phyloP scores from a whole-genome alignment of 2,888 invertebrate species.

The Hypercompe scribonia region DNA sequence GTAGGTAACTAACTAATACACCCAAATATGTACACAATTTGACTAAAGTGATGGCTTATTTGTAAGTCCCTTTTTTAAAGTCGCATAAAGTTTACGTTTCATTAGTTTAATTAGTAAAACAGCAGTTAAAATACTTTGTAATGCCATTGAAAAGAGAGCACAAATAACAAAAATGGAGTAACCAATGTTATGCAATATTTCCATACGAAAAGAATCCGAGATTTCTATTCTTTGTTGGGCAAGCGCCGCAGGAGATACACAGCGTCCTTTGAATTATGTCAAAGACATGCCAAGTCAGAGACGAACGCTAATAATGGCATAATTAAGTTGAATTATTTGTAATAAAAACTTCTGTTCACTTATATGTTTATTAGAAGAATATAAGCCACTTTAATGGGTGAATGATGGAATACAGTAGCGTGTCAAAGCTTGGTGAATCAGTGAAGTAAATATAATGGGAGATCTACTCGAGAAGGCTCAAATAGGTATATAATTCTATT shows the following conservation, averaged over 20 bases:
- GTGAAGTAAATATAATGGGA: neutral
- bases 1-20: too few relatives aligned
- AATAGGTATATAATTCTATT: neutral
- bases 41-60: too few relatives aligned
- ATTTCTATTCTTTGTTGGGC: slow-evolving; percentile 33
- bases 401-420: neutral
- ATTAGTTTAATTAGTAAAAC: neutral
- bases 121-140: neutral
- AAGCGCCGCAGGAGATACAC: slow-evolving; percentile 35
- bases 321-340: slow-evolving; percentile 20
- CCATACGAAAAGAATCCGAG: slow-evolving; percentile 26
- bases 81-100: too few relatives aligned
- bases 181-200: slow-evolving; percentile 21
- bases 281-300: slow-evolving; percentile 26
- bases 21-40: too few relatives aligned
- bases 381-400: neutral
- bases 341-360: neutral
- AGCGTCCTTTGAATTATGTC: slow-evolving; percentile 27
- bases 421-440: neutral
- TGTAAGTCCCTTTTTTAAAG: too few relatives aligned
- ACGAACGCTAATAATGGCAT: slow-evolving; percentile 28
- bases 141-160: neutral
- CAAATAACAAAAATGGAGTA: slow-evolving; percentile 3
- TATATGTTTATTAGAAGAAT: neutral
- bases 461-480: neutral